A percentile compares a stretch with the other conserved stretches of the same genome.
Evolutionary conservation across 2,797 vertebrate genomes (phyloP).

Genomic region (Mallotus villosus): DNA sequence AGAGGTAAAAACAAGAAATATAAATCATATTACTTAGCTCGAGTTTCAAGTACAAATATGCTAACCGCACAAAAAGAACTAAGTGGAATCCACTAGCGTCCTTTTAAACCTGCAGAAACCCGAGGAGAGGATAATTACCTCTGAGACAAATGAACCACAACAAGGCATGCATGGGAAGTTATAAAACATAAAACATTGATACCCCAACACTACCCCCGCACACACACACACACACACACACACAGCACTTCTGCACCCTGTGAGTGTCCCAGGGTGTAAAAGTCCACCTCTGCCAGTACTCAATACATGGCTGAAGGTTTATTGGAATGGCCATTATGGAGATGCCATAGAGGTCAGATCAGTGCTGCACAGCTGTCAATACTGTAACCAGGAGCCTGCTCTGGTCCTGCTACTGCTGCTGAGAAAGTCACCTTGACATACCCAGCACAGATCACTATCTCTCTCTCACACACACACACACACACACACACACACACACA

Average conservation of each 20-base stretch:
- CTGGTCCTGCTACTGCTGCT: slow-evolving; percentile 11
- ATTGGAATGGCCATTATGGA: slow-evolving; percentile 18
- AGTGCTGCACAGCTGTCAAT: slow-evolving; percentile 26
- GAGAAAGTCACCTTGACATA: slow-evolving; percentile 10
- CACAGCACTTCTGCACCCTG: neutral
- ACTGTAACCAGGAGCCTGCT: slow-evolving; percentile 23
- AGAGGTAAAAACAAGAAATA: slow-evolving; percentile 19
- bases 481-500: neutral
- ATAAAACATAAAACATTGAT: neutral
- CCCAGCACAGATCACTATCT: neutral
- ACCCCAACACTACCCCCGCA: neutral
- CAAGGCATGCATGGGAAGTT: slow-evolving; percentile 18
- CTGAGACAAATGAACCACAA: slow-evolving; percentile 22
- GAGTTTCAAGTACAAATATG: slow-evolving; percentile 42
- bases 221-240: neutral
- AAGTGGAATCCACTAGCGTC: slow-evolving; percentile 44
- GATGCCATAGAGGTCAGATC: slow-evolving; percentile 18
- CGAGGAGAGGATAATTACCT: slow-evolving; percentile 50
- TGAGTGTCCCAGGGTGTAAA: neutral
- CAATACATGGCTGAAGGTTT: slow-evolving; percentile 27
- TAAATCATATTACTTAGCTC: slow-evolving; percentile 29
- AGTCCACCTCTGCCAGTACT: slow-evolving; percentile 7
- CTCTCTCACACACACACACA: neutral
- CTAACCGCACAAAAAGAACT: slow-evolving; percentile 43
- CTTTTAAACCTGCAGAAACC: slow-evolving; percentile 39